Evolutionary conservation across 2,113 vertebrate genomes (phyloP).

Genomic region (Podocnemis expansa): DNA sequence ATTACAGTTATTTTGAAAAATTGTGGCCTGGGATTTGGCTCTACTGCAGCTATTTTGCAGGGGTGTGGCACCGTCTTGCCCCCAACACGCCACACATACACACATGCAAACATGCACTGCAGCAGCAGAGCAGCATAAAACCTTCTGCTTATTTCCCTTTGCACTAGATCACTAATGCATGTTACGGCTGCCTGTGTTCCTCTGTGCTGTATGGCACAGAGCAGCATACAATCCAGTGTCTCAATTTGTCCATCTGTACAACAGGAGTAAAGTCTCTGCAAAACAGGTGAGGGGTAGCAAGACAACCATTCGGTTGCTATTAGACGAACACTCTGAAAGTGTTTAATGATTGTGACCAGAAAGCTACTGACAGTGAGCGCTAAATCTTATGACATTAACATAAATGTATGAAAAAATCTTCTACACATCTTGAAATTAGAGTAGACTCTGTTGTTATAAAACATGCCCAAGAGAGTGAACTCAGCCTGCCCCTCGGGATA

Average conservation of each 20-base stretch:
- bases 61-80: not conserved
- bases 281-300: no score
- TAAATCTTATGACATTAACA: fast-evolving
- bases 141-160: not conserved
- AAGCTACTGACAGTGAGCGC: not conserved
- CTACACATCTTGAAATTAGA: conserved; percentile 68
- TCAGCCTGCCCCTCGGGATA: conserved; percentile 63
- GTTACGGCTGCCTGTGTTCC: not conserved
- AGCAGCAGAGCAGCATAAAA: not conserved
- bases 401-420: not conserved
- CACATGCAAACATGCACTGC: no score
- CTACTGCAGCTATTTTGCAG: fast-evolving
- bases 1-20: not conserved
- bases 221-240: not conserved
- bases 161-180: not conserved
- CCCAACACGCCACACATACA: no score
- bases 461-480: conserved; percentile 51
- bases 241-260: not conserved
- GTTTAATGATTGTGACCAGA: fast-evolving
- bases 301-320: not conserved
- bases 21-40: not conserved
- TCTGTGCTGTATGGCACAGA: not conserved
- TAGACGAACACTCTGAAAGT: not conserved
- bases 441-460: conserved; percentile 67
- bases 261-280: not conserved